These are phyloP conservation scores for Hylaea fasciaria DNA, from an alignment of 2,888 invertebrate species.

Conservation along the genomic window DNA sequence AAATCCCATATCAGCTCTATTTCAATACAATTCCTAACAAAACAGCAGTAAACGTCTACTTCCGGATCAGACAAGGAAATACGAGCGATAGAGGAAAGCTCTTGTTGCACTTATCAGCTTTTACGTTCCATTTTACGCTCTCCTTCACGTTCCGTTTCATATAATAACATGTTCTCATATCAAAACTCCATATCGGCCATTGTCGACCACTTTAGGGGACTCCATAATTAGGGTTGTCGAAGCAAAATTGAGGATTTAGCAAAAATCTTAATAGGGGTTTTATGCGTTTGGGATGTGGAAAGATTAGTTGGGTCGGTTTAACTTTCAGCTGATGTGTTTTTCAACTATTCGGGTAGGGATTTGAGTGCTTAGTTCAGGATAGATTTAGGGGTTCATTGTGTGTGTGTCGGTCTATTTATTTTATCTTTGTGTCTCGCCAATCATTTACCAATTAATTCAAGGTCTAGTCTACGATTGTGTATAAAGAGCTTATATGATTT, in stretches of 20 bases:
- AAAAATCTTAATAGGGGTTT: slow-evolving; percentile 44
- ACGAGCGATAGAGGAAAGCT: slow-evolving; percentile 32
- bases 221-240: slow-evolving; percentile 44
- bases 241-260: slow-evolving; percentile 39
- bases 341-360: slow-evolving; percentile 20
- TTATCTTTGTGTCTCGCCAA: background rate
- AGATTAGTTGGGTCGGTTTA: slow-evolving; percentile 32
- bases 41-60: slow-evolving; percentile 33
- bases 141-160: slow-evolving; percentile 38
- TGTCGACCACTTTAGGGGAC: slow-evolving; percentile 51
- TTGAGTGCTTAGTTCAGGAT: slow-evolving; percentile 11
- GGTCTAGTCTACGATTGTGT: too few relatives aligned
- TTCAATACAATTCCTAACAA: slow-evolving; percentile 25
- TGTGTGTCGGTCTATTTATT: background rate
- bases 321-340: slow-evolving; percentile 31
- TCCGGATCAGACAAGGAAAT: slow-evolving; percentile 39
- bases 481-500: too few relatives aligned
- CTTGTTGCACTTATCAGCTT: slow-evolving; percentile 41
- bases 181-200: slow-evolving; percentile 47
- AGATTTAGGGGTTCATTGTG: background rate
- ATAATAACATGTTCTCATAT: slow-evolving; percentile 44
- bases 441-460: too few relatives aligned
- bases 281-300: slow-evolving; percentile 27
- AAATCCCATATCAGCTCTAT: slow-evolving; percentile 22
- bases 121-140: slow-evolving; percentile 33